Evolutionary conservation across 2,888 invertebrate species (phyloP), one percentile per base, ranked within the genome.

Genomic region (Oscheius sp.): DNA sequence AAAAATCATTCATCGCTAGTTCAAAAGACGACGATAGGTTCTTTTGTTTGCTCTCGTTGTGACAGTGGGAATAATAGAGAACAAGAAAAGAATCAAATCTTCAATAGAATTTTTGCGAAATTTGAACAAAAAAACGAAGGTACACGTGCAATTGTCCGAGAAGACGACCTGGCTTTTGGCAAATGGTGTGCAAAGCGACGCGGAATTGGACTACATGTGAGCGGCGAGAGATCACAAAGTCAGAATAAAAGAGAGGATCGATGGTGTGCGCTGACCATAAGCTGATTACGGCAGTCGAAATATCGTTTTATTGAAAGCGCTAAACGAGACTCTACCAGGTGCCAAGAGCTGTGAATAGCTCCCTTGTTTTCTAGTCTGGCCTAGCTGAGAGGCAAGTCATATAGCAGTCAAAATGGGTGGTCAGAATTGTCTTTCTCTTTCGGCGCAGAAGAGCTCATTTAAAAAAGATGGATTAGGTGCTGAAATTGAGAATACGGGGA

Each of bases 241-340:
- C 45, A 61, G 61, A 61, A 61, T 61, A 61, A 61, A 61, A 61
- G 58, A 58, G 58, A 58, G 61, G 42, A 61, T 61, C 61, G 61
- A 61, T 61, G 61, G 27, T 42, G 58, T 42, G 61, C 58, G 55
- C 55, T 55, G 61, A 61, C 61, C 29, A 61, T 61, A 61, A 61
- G 61, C 61, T 45, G 61, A 61, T 61, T 61, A 61, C 61, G 61
- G 29, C 45, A 17, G 55, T 33, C 37, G 34, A n/a, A 12, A 61
- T 61, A 61, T 61, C 61, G 61, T 61, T 61, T 61, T 61, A 61
- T 61, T 45, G 61, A 61, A 45, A 37, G 42, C 42, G 27, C 61
- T 25, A 61, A 61, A 29, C 10, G 23, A 8, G 52, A n/a, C 42
- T 42, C 42, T 42, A 42, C 17, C 17, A 17, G 15, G 42, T 42